A percentile compares a stretch with the other conserved stretches of the same genome.
These are phyloP conservation scores for Ophraella communa DNA, from an alignment of 2,888 invertebrate species.

Conservation along the genomic window DNA sequence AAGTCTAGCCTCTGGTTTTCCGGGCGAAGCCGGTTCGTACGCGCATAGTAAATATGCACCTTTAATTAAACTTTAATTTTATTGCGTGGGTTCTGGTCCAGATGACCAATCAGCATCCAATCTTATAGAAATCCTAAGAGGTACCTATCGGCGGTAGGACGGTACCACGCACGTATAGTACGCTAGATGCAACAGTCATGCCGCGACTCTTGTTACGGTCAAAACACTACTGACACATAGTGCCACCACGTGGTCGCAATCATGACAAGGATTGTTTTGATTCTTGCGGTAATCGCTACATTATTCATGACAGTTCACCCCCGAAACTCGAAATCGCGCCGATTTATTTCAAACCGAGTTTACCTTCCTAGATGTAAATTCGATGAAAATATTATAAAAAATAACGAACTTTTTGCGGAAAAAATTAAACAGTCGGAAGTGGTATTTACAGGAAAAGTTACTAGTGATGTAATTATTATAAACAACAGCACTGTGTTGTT, in stretches of 20 bases:
- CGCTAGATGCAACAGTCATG: slow-evolving; percentile 51
- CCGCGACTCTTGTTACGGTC: slow-evolving; percentile 47
- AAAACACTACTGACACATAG: slow-evolving; percentile 42
- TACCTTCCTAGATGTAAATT: slow-evolving; percentile 55
- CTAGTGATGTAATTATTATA: slow-evolving; percentile 49
- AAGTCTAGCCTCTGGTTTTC: background rate
- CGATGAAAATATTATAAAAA: slow-evolving; percentile 54
- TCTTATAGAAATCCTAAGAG: slow-evolving; percentile 56
- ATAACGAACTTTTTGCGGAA: slow-evolving; percentile 49
- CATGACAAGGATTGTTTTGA: slow-evolving; percentile 25
- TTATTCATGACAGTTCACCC: slow-evolving; percentile 28
- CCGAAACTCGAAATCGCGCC: slow-evolving; percentile 38
- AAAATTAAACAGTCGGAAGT: slow-evolving; percentile 50
- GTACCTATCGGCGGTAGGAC: slow-evolving; percentile 55
- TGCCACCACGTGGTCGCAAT: slow-evolving; percentile 25
- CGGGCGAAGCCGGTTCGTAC: background rate
- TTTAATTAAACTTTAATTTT: slow-evolving; percentile 49
- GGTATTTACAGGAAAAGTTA: slow-evolving; percentile 58
- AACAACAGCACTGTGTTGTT: slow-evolving; percentile 51
- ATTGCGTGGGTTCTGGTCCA: slow-evolving; percentile 52
- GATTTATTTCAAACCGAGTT: slow-evolving; percentile 41
- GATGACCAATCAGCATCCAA: slow-evolving; percentile 53
- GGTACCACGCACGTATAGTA: slow-evolving; percentile 50
- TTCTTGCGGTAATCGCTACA: slow-evolving; percentile 19
- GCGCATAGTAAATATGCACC: slow-evolving; percentile 47